Evolutionary conservation across 2,113 vertebrate genomes (phyloP).

Genomic region (Labeo rohita): DNA sequence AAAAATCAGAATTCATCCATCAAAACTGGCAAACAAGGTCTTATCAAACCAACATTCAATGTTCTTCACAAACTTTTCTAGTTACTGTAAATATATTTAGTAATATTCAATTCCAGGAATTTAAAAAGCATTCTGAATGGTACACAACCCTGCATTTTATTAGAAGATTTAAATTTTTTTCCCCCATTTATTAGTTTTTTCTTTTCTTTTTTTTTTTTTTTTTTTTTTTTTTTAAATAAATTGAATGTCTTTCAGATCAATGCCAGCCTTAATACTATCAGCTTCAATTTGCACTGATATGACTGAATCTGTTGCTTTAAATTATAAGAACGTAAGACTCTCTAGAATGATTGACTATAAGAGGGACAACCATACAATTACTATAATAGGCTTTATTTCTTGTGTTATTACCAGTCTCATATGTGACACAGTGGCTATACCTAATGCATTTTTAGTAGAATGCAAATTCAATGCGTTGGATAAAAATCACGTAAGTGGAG

Average conservation of each 20-base stretch:
- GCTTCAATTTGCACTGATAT: neutral
- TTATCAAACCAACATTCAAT: neutral
- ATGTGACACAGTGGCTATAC: neutral
- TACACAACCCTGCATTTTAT: neutral
- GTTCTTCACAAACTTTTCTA: neutral
- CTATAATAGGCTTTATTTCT: constrained; percentile 16
- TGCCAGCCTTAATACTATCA: too few relatives aligned
- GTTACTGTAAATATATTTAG: too few relatives aligned
- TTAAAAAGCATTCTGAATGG: too few relatives aligned
- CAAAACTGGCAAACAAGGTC: neutral
- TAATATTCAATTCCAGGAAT: too few relatives aligned
- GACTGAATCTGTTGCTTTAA: neutral
- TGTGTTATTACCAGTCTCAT: neutral
- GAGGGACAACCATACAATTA: neutral
- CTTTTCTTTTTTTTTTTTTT: too few relatives aligned
- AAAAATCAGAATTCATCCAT: neutral
- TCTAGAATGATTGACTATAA: constrained; percentile 12
- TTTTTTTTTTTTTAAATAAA: neutral
- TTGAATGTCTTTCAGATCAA: neutral
- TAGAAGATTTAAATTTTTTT: neutral
- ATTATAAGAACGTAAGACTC: neutral
- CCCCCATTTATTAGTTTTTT: neutral
- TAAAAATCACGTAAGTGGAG: neutral
- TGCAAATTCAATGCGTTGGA: constrained; percentile 3
- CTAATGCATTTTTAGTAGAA: constrained; percentile 11